Evolutionary conservation across 2,113 vertebrate genomes (phyloP), one percentile per base, ranked within the genome.

Genomic region (Rattus norvegicus): DNA sequence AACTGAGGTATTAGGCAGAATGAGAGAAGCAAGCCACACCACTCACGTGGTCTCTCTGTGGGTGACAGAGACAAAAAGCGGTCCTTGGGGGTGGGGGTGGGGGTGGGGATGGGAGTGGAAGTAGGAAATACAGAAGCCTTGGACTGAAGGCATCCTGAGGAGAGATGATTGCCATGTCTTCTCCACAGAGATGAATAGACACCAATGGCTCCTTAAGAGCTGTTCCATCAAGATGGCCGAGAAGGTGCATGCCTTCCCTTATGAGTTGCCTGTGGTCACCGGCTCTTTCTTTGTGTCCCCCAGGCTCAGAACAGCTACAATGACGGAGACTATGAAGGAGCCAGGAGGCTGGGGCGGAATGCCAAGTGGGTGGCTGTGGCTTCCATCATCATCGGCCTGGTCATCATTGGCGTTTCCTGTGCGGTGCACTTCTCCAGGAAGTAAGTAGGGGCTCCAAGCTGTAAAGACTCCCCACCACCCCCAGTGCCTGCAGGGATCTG

Each of bases 221-320:
- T 26, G 30, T 49, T 28, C 39, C 2, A 28, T 33, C 11, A 19
- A 47, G 86, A 77, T 61, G 61, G 36, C 75, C 52, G 30, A 49
- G 52, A 59, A 88, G 22, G 43, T 19, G 28, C 59, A 0, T 1
- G 9, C 36, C 76, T 83, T 89, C 89, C 81, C 72, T 54, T 52
- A 28, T 36, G 43, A n/a, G 5, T 54, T 36, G 9, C 49, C 73
- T 85, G 19, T 95, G n/a, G 49, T 95, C 95, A 97, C 73, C 61
- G 77, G 65, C 28, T 90, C 36, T 96, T 63, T 81, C 39, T 92
- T 97, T 98, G 84, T 98, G 33, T 98, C 95, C 91, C 81, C 89
- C 98, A 99, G 99, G 98, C 99, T 94, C 98, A 99, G 95, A 99
- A 98, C 98, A 99, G 99, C 96, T 99, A 99, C n/a, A 98, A 98